Percentiles rank a stretch among this genome's conserved stretches.
Evolutionary conservation across 1,140 invertebrate species (phyloP).

Genomic region (Eumeta japonica): DNA sequence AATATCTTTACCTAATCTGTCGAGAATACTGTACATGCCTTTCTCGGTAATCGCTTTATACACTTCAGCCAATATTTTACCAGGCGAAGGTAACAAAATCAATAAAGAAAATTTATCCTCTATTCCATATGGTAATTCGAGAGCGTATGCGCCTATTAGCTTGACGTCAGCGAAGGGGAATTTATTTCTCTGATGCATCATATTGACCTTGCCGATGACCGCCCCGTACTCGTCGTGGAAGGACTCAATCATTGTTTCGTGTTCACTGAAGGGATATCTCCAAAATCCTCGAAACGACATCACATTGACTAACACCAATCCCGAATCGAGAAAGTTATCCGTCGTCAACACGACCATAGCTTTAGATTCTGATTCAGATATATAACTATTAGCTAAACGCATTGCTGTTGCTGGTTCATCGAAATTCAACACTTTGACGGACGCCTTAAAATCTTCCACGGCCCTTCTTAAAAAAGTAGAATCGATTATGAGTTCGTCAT

Average conservation of each 20-base stretch:
- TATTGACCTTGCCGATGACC: slow-evolving; percentile 55
- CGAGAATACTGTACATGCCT: slow-evolving; percentile 35
- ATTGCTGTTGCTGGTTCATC: slow-evolving; percentile 27
- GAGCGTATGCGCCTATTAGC: slow-evolving; percentile 51
- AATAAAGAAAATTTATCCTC: slow-evolving; percentile 39
- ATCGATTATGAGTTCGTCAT: slow-evolving; percentile 29
- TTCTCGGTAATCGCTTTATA: slow-evolving; percentile 25
- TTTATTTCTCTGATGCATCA: slow-evolving; percentile 60
- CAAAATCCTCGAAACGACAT: slow-evolving; percentile 83
- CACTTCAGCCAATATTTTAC: slow-evolving; percentile 22
- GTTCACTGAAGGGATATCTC: slow-evolving; percentile 66
- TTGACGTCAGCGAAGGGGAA: slow-evolving; percentile 54
- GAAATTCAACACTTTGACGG: slow-evolving; percentile 34
- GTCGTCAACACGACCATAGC: slow-evolving; percentile 38
- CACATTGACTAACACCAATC: slow-evolving; percentile 73
- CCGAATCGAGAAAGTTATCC: slow-evolving; percentile 58
- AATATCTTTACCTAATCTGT: slow-evolving; percentile 39
- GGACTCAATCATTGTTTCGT: slow-evolving; percentile 56
- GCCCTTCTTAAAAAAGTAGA: slow-evolving; percentile 21
- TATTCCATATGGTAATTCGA: slow-evolving; percentile 60
- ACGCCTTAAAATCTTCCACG: slow-evolving; percentile 29
- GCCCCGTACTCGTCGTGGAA: slow-evolving; percentile 59
- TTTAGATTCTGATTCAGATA: slow-evolving; percentile 28
- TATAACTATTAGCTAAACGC: slow-evolving; percentile 31
- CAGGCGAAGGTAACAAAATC: slow-evolving; percentile 28